Conservation (phyloP, 2,797 vertebrate species). For the Halcyon chelicuti region DNA sequence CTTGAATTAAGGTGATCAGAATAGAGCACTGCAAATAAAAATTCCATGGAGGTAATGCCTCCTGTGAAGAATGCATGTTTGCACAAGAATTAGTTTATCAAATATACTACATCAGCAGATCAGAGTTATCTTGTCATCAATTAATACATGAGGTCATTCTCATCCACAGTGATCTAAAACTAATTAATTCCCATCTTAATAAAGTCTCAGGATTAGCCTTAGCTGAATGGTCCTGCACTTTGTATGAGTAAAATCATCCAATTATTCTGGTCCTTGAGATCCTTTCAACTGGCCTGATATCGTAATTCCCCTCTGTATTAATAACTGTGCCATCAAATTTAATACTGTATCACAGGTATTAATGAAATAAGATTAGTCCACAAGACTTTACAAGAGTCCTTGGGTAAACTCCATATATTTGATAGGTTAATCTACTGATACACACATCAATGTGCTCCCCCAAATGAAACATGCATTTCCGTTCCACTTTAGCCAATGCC, state of each 20-base stretch:
- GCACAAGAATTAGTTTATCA: background rate
- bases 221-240: background rate
- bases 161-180: background rate
- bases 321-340: background rate
- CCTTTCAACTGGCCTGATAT: background rate
- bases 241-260: background rate
- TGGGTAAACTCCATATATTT: background rate
- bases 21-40: background rate
- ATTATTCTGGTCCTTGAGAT: background rate
- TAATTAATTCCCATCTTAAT: background rate
- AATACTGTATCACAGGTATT: background rate
- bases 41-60: background rate
- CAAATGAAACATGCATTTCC: background rate
- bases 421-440: background rate
- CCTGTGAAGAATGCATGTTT: background rate
- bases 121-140: background rate
- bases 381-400: background rate
- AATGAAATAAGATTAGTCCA: background rate
- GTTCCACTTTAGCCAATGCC: background rate
- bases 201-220: background rate
- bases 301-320: background rate
- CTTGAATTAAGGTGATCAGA: background rate
- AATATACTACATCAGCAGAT: background rate
- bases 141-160: background rate
- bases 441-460: background rate